phyloP scores from a whole-genome alignment of 2,888 invertebrate species.

The Hemicrepidius hirtus region DNA sequence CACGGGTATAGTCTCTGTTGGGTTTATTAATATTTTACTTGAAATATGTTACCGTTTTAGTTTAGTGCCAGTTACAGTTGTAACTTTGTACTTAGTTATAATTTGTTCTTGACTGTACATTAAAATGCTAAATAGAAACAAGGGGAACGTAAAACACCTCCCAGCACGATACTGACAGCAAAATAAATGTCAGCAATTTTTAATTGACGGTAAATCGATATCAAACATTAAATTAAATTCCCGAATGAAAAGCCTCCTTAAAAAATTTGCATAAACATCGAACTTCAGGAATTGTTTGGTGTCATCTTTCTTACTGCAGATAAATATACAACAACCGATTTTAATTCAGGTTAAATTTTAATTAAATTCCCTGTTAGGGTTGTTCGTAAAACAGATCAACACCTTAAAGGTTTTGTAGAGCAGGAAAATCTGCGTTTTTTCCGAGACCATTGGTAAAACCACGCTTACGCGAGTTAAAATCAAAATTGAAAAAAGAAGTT shows the following conservation, averaged over 20 bases:
- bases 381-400: background rate
- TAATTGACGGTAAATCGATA: constrained; percentile 23
- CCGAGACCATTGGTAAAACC: background rate
- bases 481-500: constrained; percentile 1
- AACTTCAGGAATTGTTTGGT: constrained; percentile 19
- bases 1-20: too few species aligned
- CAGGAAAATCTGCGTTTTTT: background rate
- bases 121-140: constrained; percentile 6
- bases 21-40: too few species aligned
- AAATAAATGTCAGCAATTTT: constrained; percentile 27
- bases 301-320: constrained; percentile 11
- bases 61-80: constrained; percentile 15
- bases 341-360: constrained; percentile 26
- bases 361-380: constrained; percentile 8
- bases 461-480: background rate
- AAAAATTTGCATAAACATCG: constrained; percentile 26
- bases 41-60: background rate
- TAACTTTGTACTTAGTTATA: background rate
- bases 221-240: constrained; percentile 21
- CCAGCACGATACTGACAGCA: background rate
- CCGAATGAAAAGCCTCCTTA: constrained; percentile 19
- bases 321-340: constrained; percentile 26
- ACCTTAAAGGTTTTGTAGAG: background rate
- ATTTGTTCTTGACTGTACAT: constrained; percentile 7
- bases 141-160: constrained; percentile 1